Percentiles rank a stretch among this genome's conserved stretches.
Evolutionary conservation across 2,888 invertebrate genomes (phyloP).

Genomic region (Cyaniris semiargus): DNA sequence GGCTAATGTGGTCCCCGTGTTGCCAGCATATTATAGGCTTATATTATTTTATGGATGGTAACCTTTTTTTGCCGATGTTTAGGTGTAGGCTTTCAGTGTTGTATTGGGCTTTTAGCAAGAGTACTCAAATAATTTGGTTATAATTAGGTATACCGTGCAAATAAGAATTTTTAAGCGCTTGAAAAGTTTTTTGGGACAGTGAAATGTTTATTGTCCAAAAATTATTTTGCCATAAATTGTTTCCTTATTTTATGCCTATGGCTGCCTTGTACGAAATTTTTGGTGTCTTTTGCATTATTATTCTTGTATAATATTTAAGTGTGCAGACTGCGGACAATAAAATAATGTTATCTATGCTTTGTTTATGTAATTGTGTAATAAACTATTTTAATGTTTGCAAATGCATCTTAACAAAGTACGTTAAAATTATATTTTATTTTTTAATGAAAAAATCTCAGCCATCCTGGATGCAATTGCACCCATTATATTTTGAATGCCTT

Average conservation of each 20-base stretch:
- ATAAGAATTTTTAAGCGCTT: not conserved
- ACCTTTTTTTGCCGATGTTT: not conserved
- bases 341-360: not conserved
- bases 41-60: not conserved
- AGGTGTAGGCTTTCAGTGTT: not conserved
- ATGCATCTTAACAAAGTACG: not conserved
- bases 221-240: not conserved
- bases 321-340: not conserved
- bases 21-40: not conserved
- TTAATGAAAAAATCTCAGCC: too few species aligned
- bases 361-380: not conserved
- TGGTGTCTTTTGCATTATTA: not conserved
- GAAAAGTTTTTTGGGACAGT: not conserved
- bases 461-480: too few species aligned
- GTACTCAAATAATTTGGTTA: not conserved
- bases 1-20: too few species aligned
- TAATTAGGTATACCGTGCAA: too few species aligned
- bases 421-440: not conserved
- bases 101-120: constrained; percentile 5
- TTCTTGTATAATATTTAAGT: not conserved
- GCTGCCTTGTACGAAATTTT: not conserved
- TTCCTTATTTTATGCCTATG: not conserved
- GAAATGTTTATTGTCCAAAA: not conserved
- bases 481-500: not conserved
- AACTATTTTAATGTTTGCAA: not conserved